Base-by-base conservation (phyloP, 2,888 invertebrate species). In the Himalopsyche kuldschensis region DNA sequence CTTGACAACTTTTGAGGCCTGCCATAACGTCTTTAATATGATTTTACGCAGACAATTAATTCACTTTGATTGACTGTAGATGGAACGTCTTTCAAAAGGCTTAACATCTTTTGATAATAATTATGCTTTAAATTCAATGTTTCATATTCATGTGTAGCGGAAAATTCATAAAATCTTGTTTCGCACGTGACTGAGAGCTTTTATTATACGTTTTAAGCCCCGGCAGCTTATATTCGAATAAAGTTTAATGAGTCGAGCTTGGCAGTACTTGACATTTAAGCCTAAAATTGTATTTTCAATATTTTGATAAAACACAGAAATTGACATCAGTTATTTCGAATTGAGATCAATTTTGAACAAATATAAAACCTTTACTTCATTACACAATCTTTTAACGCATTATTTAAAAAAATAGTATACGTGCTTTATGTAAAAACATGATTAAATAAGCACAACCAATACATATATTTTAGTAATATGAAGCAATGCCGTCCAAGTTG, bases 201-300 rank as follows among this genome's bases (percentile, higher is more conserved):
- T 82, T 82, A 82, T 82, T 79, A 80, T 69, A 69, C 30, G 63
- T 20, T 31, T 78, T 5, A 46, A 82, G 69, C 35, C 35, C 75
- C 30, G 75, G 76, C 78, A 75, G 84, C 84, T 55, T 79, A 75
- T 69, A 48, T 48, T 75, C 63, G 8, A 77, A 81, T 81, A 77
- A 80, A 82, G 75, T 80, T 82, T 84, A 84, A 84, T 76, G 82
- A 84, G 79, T 80, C 80, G 46, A 84, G 55, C 41, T 41, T 63
- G 80, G 79, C 77, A 77, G 77, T 55, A 55, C 55, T 55, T 20
- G 55, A 55, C 24, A 55, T 55, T 55, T 55, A 55, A 55, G 55
- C 41, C 41, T 41, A 41, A 41, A 41, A 41, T 41, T 41, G 41
- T 55, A 55, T 55, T 55, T 55, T 3, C 1, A 20, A 55, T 55